Evolutionary conservation across 2,888 invertebrate species (phyloP).

Genomic region (Gnatocerus cornutus): DNA sequence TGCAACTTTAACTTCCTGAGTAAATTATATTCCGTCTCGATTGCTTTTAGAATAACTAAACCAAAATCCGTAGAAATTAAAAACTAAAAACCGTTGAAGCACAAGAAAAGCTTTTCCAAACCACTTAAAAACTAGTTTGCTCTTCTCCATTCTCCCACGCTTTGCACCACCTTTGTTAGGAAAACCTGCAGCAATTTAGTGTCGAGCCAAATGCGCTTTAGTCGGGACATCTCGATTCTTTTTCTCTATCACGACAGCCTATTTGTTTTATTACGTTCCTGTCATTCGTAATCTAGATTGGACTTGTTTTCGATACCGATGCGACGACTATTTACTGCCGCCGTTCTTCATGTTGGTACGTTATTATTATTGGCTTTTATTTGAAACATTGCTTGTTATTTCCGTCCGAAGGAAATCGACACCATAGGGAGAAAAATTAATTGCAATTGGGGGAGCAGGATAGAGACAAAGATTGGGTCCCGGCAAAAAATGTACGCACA

Average conservation of each 20-base stretch:
- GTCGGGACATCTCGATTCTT: conserved; percentile 21
- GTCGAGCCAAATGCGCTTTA: conserved; percentile 19
- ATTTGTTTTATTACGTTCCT: conserved; percentile 43
- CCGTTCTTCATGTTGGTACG: conserved; percentile 51
- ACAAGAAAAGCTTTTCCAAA: no score
- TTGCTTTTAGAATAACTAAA: no score
- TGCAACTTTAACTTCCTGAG: no score
- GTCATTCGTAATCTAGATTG: conserved; percentile 53
- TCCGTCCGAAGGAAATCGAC: conserved; percentile 40
- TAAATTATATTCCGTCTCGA: no score
- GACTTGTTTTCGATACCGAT: conserved; percentile 53
- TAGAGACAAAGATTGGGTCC: no score
- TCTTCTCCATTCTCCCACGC: no score
- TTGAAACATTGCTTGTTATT: conserved; percentile 54
- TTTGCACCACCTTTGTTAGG: conserved; percentile 12
- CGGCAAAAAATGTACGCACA: no score
- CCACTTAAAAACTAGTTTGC: no score
- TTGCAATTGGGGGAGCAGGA: no score
- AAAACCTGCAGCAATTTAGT: conserved; percentile 27
- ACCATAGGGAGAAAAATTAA: conserved; percentile 16
- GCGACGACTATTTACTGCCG: conserved; percentile 50
- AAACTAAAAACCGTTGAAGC: no score
- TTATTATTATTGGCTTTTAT: conserved; percentile 54
- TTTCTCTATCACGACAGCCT: conserved; percentile 30
- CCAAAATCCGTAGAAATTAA: no score